These are phyloP conservation scores for Periophthalmodon schlosseri DNA, from an alignment of 2,113 vertebrate species.

Conservation along the genomic window DNA sequence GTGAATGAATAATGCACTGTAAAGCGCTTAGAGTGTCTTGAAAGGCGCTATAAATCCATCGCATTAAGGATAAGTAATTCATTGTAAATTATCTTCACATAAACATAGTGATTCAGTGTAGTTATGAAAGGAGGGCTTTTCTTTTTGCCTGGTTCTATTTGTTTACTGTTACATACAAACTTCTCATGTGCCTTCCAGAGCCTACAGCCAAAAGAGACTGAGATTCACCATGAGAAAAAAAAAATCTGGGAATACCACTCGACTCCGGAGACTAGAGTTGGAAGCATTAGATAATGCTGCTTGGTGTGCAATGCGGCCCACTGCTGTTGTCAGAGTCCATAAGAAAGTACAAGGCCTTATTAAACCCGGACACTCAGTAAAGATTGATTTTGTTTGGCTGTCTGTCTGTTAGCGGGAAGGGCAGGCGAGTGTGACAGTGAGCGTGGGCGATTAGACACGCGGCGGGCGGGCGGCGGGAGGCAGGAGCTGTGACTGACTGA, in stretches of 20 bases:
- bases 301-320: neutral
- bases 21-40: no score
- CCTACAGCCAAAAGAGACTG: neutral
- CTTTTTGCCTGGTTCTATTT: neutral
- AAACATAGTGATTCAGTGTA: neutral
- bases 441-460: slow-evolving; percentile 56
- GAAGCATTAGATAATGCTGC: slow-evolving; percentile 17
- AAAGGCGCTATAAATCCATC: no score
- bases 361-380: slow-evolving; percentile 59
- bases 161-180: neutral
- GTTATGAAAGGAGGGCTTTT: neutral
- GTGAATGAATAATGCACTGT: no score
- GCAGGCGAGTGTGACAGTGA: slow-evolving; percentile 52
- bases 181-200: neutral
- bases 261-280: slow-evolving; percentile 1
- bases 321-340: slow-evolving; percentile 63
- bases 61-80: no score
- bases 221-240: neutral
- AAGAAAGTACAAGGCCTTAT: slow-evolving; percentile 62
- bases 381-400: slow-evolving; percentile 64
- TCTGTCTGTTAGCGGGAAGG: slow-evolving; percentile 49
- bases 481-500: slow-evolving; percentile 65
- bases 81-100: no score
- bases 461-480: slow-evolving; percentile 27
- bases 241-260: neutral